phyloP scores from a whole-genome alignment of 2,113 vertebrate species.

The Atrichornis clamosus region DNA sequence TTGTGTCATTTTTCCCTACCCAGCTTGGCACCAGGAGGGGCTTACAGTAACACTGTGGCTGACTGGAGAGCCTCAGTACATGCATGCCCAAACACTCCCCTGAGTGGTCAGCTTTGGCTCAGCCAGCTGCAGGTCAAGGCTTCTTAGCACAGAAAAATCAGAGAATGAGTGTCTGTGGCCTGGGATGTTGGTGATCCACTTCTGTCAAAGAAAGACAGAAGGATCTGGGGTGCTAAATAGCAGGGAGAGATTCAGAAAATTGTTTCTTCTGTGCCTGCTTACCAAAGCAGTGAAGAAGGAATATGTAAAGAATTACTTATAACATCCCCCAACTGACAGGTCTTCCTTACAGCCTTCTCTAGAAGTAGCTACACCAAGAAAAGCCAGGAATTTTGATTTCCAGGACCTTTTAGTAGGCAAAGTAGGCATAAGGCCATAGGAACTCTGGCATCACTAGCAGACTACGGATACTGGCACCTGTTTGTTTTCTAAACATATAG shows the following conservation, averaged over 20 bases:
- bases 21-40: neutral
- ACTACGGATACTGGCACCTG: neutral
- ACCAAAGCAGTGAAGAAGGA: neutral
- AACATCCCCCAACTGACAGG: neutral
- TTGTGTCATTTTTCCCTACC: neutral
- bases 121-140: neutral
- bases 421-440: neutral
- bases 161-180: neutral
- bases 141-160: neutral
- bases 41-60: accelerated
- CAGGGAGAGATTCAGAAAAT: neutral
- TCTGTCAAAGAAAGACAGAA: neutral
- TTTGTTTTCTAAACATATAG: neutral
- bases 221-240: neutral
- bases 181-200: neutral
- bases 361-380: neutral
- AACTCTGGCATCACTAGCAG: neutral
- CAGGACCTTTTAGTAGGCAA: neutral
- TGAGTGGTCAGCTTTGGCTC: neutral
- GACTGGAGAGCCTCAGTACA: neutral
- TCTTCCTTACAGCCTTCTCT: neutral
- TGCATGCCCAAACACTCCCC: neutral
- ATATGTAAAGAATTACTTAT: neutral
- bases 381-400: neutral
- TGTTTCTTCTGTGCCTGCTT: neutral